Conservation (phyloP, 2,797 vertebrate species). For the Vipera latastei region DNA sequence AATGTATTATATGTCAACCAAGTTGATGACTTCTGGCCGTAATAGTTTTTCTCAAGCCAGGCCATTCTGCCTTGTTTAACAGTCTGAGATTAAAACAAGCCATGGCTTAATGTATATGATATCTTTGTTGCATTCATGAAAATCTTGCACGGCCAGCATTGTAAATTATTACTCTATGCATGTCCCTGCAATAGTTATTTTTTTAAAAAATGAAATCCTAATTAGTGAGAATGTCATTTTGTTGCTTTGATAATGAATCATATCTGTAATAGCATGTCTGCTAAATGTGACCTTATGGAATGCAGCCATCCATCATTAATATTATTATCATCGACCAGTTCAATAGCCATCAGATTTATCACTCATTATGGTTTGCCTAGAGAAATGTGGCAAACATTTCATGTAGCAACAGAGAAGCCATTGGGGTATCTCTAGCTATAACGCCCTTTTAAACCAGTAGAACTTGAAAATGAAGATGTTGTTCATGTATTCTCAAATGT, state of each 20-base stretch:
- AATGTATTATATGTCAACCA: neutral
- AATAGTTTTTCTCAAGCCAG: neutral
- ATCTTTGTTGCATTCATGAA: neutral
- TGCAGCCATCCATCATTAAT: neutral
- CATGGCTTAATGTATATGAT: neutral
- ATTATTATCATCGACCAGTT: neutral
- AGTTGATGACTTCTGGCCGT: neutral
- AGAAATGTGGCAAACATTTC: neutral
- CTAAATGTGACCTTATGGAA: neutral
- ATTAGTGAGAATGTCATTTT: neutral
- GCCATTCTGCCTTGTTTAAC: neutral
- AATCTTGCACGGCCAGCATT: neutral
- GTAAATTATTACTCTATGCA: neutral
- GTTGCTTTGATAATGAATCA: neutral
- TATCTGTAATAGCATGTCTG: neutral
- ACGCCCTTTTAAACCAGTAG: neutral
- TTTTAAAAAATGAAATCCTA: neutral
- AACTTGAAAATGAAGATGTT: slow-evolving; percentile 22
- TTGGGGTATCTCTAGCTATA: neutral
- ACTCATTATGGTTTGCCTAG: neutral
- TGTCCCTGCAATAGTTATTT: neutral
- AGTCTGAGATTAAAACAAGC: neutral
- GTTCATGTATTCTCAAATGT: neutral
- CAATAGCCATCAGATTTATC: neutral
- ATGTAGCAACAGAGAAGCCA: neutral